Base-by-base conservation (phyloP, 2,888 invertebrate species). In the Orchestes rusci region DNA sequence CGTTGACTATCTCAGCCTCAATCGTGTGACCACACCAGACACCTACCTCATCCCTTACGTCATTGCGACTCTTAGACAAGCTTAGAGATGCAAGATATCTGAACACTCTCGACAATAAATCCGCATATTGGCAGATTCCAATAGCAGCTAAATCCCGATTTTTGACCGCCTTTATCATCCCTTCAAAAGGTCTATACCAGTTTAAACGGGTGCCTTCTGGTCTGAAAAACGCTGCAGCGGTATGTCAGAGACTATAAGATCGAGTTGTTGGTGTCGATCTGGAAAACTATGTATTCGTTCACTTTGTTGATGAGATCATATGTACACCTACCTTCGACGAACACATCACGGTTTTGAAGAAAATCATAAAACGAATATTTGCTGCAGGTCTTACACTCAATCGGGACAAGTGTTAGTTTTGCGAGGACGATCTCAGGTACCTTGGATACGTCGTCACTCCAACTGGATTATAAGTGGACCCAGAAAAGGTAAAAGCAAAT, bases 121-220 rank as follows among this genome's bases (percentile, higher is more conserved):
- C 20, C n/a, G 36, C 8, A 7, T 36, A 36, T 13, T 20, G 23
- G 19, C 36, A 18, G 23, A 20, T 36, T 10, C 19, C 19, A 12
- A 23, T 36, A 4, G n/a, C 18, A 12, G n/a, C 4, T 4, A n/a
- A 18, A 4, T 19, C 18, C 20, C 4, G 13, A 36, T 19, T 20
- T 5, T 10, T 10, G 20, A 36, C 36, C 13, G 36, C 12, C n/a
- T 36, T 36, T 20, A 20, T 36, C 13, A 36, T 23, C 3, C 36
- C 36, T 5, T n/a, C n/a, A n/a, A 20, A 20, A 7, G 36, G 36
- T 3, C 13, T 20, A 4, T 36, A 36, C 20, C 5, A 13, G 10
- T 36, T 20, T 19, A 36, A 18, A 10, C 7, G 36, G 15, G 20
- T 36, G 36, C 36, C 36, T 7, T 36, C 20, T 20, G 36, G 36